These are phyloP conservation scores for Chelonoidis abingdonii DNA, from an alignment of 2,113 vertebrate genomes.

Conservation along the genomic window DNA sequence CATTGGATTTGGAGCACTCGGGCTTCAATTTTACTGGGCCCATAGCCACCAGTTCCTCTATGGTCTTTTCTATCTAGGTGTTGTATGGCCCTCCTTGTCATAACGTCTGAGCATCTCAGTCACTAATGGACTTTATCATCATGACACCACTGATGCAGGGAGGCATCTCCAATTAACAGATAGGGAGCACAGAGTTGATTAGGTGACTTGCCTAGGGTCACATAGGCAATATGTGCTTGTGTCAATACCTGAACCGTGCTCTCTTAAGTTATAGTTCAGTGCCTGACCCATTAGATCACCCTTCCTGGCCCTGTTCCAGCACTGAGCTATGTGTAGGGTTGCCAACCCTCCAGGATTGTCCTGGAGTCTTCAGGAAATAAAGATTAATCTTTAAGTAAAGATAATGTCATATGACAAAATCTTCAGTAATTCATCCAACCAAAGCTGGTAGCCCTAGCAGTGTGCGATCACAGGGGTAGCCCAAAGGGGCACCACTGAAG, in stretches of 20 bases:
- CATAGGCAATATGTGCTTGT: not conserved
- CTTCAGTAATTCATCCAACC: too few species aligned
- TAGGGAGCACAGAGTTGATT: not conserved
- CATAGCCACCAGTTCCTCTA: not conserved
- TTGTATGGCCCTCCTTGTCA: not conserved
- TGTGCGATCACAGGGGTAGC: accelerated
- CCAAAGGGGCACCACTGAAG: not conserved
- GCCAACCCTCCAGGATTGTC: too few species aligned
- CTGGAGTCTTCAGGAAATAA: too few species aligned
- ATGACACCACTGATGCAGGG: not conserved
- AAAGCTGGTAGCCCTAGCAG: too few species aligned
- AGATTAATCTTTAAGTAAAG: too few species aligned
- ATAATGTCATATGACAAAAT: too few species aligned
- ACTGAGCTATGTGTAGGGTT: not conserved
- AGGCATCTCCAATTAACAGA: not conserved
- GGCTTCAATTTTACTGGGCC: not conserved
- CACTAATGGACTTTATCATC: not conserved
- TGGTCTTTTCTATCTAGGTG: not conserved
- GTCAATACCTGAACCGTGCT: not conserved
- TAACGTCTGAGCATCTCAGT: not conserved
- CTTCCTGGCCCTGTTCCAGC: not conserved
- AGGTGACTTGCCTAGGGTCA: not conserved
- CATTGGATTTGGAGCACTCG: not conserved
- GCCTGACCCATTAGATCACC: not conserved
- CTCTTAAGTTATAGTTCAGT: not conserved